Base-by-base conservation (phyloP, 1,140 invertebrate genomes). In the Lethrus apterus region DNA sequence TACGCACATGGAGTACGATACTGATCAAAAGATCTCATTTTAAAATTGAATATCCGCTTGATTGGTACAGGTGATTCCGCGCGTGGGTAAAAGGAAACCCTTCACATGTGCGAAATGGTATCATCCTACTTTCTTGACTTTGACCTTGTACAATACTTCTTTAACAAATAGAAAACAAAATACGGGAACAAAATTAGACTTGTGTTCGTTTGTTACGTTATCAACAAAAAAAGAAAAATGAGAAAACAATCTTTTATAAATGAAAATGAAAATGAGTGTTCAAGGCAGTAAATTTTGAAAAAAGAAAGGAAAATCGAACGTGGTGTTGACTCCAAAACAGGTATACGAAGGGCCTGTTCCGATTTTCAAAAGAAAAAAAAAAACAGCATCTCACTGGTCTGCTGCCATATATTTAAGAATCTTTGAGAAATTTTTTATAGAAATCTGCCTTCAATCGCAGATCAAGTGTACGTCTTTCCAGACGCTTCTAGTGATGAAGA, bases 1-100 rank as follows among this genome's bases (percentile, higher is more conserved):
- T 30, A 50, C 41, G 2, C 41, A 38, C 29, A 44, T 50, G 24
- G 48, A 50, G 26, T 44, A 42, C 14, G 41, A 50, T 17, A 45
- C 32, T 3, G 48, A 44, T 23, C 41, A 50, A 50, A 24, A 35
- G 15, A 35, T 26, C 17, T 29, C 13, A 32, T 17, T 11, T 21
- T n/a, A 21, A 23, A 26, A 44, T 50, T 13, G 15, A 50, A 29
- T 42, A 50, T 35, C 33, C 41, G 9, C 32, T 18, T 23, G 48
- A 50, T 18, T 44, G 41, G 32, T 23, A 31, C 33, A 50, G 26
- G 21, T 44, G 10, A 44, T 44, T 17, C 31, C 41, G 10, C 42
- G 19, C 10, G 23, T 15, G 17, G 40, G 21, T 15, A 34, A 40
- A 26, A 44, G 38, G 18, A 13, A 44, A 10, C 48, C 41, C 23